phyloP scores from a whole-genome alignment of 2,113 vertebrate genomes.

The Pituophis catenifer region DNA sequence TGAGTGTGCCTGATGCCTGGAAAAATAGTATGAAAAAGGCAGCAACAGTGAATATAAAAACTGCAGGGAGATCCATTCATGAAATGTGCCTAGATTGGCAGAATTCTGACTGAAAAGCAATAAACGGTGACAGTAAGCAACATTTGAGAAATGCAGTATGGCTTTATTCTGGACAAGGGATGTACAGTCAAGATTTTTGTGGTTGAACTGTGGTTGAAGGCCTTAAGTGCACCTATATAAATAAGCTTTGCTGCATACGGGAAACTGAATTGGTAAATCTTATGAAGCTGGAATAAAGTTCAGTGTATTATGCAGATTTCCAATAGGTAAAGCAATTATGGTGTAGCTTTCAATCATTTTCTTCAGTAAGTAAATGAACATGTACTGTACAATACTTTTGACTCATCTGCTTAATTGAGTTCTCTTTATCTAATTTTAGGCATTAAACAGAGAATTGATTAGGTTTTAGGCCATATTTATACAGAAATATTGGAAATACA shows the following conservation, averaged over 20 bases:
- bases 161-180: not conserved
- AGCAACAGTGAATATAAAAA: not conserved
- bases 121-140: not conserved
- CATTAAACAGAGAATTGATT: not conserved
- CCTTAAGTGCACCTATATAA: no score
- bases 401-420: not conserved
- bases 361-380: not conserved
- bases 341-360: not conserved
- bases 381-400: not conserved
- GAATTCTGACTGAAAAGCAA: not conserved
- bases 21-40: not conserved
- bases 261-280: not conserved
- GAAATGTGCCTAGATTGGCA: not conserved
- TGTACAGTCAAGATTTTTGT: not conserved
- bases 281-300: not conserved
- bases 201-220: no score
- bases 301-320: not conserved
- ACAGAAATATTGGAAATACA: not conserved
- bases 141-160: not conserved
- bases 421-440: not conserved
- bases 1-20: not conserved
- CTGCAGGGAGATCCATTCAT: not conserved
- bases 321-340: not conserved
- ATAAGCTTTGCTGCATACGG: not conserved
- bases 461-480: not conserved